Evolutionary conservation across 2,888 invertebrate genomes (phyloP).

Genomic region (Margaritifera margaritifera): DNA sequence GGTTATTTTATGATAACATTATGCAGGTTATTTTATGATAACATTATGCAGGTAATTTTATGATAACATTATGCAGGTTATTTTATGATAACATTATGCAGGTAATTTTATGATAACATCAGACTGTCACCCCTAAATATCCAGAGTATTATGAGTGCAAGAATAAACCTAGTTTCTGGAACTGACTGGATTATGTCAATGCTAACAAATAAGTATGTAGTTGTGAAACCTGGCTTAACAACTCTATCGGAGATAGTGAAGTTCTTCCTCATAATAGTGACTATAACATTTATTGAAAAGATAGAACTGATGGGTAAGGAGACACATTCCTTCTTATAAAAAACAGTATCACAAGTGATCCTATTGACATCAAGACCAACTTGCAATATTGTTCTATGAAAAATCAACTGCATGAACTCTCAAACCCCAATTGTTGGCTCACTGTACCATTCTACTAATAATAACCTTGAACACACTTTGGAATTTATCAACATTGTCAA

Average conservation of each 20-base stretch:
- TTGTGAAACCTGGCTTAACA: slow-evolving; percentile 15
- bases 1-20: no score
- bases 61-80: no score
- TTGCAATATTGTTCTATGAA: slow-evolving; percentile 8
- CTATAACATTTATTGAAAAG: slow-evolving; percentile 11
- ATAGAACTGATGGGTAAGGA: slow-evolving; percentile 18
- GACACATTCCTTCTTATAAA: slow-evolving; percentile 7
- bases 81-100: no score
- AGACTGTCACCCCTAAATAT: no score
- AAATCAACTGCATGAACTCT: slow-evolving; percentile 11
- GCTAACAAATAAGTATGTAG: slow-evolving; percentile 12
- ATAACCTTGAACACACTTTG: slow-evolving; percentile 3
- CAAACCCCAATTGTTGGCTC: slow-evolving; percentile 13
- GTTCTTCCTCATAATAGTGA: slow-evolving; percentile 10
- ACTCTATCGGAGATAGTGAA: slow-evolving; percentile 7
- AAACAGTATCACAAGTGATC: slow-evolving; percentile 7
- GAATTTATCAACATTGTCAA: slow-evolving; percentile 3
- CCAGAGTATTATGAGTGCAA: no score
- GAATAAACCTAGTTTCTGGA: slow-evolving; percentile 9
- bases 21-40: no score
- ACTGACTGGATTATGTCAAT: slow-evolving; percentile 9
- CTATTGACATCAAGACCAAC: slow-evolving; percentile 3
- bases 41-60: no score
- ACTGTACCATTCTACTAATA: slow-evolving; percentile 15
- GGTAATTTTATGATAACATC: no score